Conservation (phyloP, 2,797 vertebrate genomes). For the Glossophaga mutica region DNA sequence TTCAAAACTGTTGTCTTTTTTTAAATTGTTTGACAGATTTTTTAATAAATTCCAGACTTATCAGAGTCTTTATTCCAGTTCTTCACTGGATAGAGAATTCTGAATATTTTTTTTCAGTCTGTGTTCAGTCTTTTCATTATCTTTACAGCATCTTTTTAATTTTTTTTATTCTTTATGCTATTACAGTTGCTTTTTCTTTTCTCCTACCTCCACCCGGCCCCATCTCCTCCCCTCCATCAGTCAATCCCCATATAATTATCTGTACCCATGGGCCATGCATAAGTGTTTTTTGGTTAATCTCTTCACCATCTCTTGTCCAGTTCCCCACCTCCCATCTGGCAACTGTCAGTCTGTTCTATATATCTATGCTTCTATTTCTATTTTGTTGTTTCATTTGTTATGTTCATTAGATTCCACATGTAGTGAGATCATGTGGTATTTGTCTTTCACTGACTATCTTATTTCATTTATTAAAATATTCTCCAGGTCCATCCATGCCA, state of each 20-base stretch:
- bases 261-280: background rate
- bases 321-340: background rate
- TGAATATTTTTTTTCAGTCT: background rate
- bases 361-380: background rate
- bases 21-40: background rate
- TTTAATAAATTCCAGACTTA: background rate
- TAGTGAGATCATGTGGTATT: background rate
- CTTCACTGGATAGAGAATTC: background rate
- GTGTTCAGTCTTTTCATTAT: background rate
- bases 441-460: background rate
- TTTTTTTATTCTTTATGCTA: background rate
- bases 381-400: background rate
- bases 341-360: background rate
- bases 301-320: background rate
- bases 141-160: background rate
- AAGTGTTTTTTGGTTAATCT: background rate
- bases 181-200: background rate
- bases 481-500: background rate
- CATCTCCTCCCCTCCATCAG: too few relatives aligned
- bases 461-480: background rate
- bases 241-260: background rate
- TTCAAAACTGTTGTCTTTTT: background rate
- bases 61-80: background rate
- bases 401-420: background rate
- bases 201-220: too few relatives aligned